These are phyloP conservation scores for Bedellia somnulentella DNA, from an alignment of 2,888 invertebrate species.

Conservation along the genomic window DNA sequence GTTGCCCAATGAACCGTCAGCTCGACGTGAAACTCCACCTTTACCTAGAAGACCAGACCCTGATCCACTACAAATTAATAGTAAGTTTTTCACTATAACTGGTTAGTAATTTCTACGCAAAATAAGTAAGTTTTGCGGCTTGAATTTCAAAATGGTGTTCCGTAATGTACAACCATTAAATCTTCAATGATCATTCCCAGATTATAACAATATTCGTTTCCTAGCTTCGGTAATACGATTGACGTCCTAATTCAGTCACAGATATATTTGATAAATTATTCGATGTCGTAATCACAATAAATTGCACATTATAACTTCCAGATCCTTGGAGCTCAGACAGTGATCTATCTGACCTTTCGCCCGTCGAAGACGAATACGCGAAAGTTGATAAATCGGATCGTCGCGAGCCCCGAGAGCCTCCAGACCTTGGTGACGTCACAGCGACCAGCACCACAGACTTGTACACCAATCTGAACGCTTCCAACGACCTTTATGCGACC, in stretches of 20 bases:
- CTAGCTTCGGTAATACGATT: too few relatives aligned
- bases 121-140: too few relatives aligned
- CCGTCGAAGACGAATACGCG: constrained; percentile 68
- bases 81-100: too few relatives aligned
- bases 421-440: constrained; percentile 47
- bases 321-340: constrained; percentile 84
- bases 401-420: constrained; percentile 36
- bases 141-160: too few relatives aligned
- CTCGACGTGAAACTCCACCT: constrained; percentile 76
- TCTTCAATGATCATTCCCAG: too few relatives aligned
- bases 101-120: too few relatives aligned
- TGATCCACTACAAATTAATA: constrained; percentile 68
- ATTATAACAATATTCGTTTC: too few relatives aligned
- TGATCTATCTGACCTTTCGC: constrained; percentile 82
- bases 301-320: constrained; percentile 10
- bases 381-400: constrained; percentile 39
- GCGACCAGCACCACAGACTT: constrained; percentile 17
- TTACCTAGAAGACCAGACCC: constrained; percentile 73
- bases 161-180: too few relatives aligned
- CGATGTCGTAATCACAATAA: too few relatives aligned
- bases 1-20: constrained; percentile 77
- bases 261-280: too few relatives aligned
- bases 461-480: constrained; percentile 12
- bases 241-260: too few relatives aligned
- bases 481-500: constrained; percentile 5